These are phyloP conservation scores for Leptoteleia sp. DNA, from an alignment of 1,140 invertebrate genomes.

Conservation along the genomic window DNA sequence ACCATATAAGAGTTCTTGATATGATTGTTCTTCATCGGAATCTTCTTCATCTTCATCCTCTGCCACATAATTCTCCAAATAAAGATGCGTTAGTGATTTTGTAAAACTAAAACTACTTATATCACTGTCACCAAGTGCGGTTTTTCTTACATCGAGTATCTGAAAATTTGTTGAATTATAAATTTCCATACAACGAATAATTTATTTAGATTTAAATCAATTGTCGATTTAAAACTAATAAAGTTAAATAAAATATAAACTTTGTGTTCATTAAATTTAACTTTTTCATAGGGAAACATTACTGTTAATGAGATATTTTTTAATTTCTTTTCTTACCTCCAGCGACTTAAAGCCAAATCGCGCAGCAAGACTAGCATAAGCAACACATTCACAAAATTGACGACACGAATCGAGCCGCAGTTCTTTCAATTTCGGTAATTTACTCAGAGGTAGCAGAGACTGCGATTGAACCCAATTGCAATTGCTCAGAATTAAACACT, in stretches of 20 bases:
- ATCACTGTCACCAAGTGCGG: slow-evolving; percentile 85
- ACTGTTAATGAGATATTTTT: no score
- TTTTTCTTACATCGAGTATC: slow-evolving; percentile 85
- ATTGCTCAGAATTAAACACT: slow-evolving; percentile 85
- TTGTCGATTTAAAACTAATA: no score
- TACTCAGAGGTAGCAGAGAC: slow-evolving; percentile 86
- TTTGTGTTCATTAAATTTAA: no score
- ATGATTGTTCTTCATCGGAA: slow-evolving; percentile 46
- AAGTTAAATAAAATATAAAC: no score
- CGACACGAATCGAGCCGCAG: slow-evolving; percentile 84
- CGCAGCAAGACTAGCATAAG: slow-evolving; percentile 87
- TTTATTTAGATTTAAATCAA: no score
- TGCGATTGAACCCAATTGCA: slow-evolving; percentile 88
- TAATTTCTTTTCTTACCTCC: slow-evolving; percentile 82
- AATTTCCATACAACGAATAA: no score
- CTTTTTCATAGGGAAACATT: no score
- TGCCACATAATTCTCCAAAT: slow-evolving; percentile 80
- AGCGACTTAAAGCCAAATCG: slow-evolving; percentile 86
- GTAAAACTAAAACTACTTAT: slow-evolving; percentile 85
- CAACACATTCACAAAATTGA: slow-evolving; percentile 86
- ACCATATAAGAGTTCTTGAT: slow-evolving; percentile 30
- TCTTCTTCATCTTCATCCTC: slow-evolving; percentile 61
- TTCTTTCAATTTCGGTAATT: slow-evolving; percentile 83
- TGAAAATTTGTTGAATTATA: slow-evolving; percentile 66
- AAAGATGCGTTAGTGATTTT: slow-evolving; percentile 83